Conservation (phyloP, 2,797 vertebrate genomes). For the Geotrypetes seraphini region DNA sequence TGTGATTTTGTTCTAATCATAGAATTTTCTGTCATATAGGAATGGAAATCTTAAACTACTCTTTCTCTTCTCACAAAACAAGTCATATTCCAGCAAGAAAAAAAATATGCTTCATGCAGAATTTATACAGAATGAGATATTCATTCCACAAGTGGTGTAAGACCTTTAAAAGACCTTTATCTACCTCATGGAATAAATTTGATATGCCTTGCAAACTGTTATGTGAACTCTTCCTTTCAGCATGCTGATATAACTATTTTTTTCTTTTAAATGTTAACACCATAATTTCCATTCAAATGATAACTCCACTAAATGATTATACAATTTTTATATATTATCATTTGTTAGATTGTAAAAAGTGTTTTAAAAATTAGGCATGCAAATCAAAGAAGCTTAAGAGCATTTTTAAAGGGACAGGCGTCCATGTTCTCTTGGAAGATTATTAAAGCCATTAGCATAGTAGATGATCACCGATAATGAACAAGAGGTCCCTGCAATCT, state of each 20-base stretch:
- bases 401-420: slow-evolving; percentile 28
- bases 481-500: no score
- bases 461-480: no score
- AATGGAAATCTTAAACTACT: slow-evolving; percentile 34
- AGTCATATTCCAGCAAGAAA: slow-evolving; percentile 31
- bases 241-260: slow-evolving; percentile 36
- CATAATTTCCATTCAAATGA: slow-evolving; percentile 39
- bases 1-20: slow-evolving; percentile 32
- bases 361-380: slow-evolving; percentile 28
- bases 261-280: slow-evolving; percentile 23
- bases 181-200: slow-evolving; percentile 51
- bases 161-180: slow-evolving; percentile 63
- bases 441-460: no score
- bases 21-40: slow-evolving; percentile 23
- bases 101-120: slow-evolving; percentile 32
- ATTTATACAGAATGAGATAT: slow-evolving; percentile 53
- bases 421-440: no score
- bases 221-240: slow-evolving; percentile 38
- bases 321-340: slow-evolving; percentile 33
- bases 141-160: slow-evolving; percentile 56
- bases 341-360: slow-evolving; percentile 24
- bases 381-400: slow-evolving; percentile 26
- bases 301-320: slow-evolving; percentile 38
- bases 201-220: slow-evolving; percentile 50
- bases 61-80: slow-evolving; percentile 30